Evolutionary conservation across 1,140 invertebrate species (phyloP).

Genomic region (Drosophila novamexicana): DNA sequence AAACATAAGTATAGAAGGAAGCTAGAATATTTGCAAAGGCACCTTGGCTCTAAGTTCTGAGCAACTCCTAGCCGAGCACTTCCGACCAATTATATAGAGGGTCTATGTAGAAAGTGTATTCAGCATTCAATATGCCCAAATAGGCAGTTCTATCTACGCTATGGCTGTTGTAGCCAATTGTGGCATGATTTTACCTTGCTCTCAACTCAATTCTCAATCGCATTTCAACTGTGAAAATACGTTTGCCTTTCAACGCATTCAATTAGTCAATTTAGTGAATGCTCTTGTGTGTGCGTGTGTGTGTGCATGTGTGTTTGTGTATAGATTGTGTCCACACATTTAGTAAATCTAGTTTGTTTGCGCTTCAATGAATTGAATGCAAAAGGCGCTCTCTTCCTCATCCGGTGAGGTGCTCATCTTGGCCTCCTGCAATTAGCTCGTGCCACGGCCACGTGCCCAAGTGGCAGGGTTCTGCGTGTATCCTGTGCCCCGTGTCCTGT

Average conservation of each 20-base stretch:
- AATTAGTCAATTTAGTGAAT: conserved; percentile 42
- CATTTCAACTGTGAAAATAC: conserved; percentile 54
- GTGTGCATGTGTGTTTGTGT: conserved; percentile 5
- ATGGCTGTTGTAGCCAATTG: background rate
- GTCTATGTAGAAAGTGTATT: background rate
- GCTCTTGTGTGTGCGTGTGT: too few species aligned
- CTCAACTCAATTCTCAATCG: conserved; percentile 31
- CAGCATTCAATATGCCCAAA: background rate
- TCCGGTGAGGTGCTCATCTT: conserved; percentile 10
- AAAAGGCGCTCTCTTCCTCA: conserved; percentile 10
- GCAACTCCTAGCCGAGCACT: too few species aligned
- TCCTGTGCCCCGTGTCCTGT: background rate
- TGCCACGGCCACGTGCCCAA: conserved; percentile 17
- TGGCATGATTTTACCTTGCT: background rate
- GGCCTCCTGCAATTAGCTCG: conserved; percentile 42
- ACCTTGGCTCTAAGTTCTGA: too few species aligned
- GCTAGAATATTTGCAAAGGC: too few species aligned
- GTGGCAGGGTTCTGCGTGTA: too few species aligned
- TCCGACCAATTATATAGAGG: too few species aligned
- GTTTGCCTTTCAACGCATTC: conserved; percentile 40
- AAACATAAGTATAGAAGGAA: too few species aligned
- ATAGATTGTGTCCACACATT: conserved; percentile 20
- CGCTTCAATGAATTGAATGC: conserved; percentile 41
- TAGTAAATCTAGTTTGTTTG: conserved; percentile 47
- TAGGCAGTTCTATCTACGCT: too few species aligned